phyloP scores from a whole-genome alignment of 2,113 vertebrate species.

The Sisor rabdophorus region DNA sequence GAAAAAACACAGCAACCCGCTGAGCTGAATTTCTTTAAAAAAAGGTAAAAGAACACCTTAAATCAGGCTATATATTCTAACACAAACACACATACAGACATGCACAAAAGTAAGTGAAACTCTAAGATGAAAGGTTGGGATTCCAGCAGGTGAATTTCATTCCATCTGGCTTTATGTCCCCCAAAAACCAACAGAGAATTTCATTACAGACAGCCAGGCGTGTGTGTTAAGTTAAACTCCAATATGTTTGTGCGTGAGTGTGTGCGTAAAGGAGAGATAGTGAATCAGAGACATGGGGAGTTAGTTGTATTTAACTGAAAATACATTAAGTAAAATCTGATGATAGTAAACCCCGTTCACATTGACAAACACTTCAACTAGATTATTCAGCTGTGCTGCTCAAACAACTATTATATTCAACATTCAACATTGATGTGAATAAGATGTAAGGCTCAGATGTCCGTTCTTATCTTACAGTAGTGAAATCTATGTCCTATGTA shows the following conservation, averaged over 20 bases:
- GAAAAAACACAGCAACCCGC: constrained; percentile 18
- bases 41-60: constrained; percentile 17
- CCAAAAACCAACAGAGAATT: constrained; percentile 45
- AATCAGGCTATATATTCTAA: constrained; percentile 33
- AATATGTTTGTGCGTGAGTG: not conserved
- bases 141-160: constrained; percentile 48
- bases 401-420: too few relatives aligned
- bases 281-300: too few relatives aligned
- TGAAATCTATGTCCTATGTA: too few relatives aligned
- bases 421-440: too few relatives aligned
- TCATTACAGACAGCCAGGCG: constrained; percentile 46
- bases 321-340: constrained; percentile 39
- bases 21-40: constrained; percentile 33
- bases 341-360: constrained; percentile 28
- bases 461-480: too few relatives aligned
- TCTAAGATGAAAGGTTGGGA: constrained; percentile 46
- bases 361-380: constrained; percentile 7
- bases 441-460: too few relatives aligned
- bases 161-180: constrained; percentile 42
- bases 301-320: too few relatives aligned
- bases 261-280: too few relatives aligned
- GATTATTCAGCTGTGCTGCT: constrained; percentile 4
- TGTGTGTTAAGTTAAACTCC: too few relatives aligned
- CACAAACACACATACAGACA: constrained; percentile 17
- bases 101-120: constrained; percentile 34